A percentile compares a stretch with the other conserved stretches of the same genome.
phyloP scores from a whole-genome alignment of 2,797 vertebrate species.

The Hoplostethus mediterraneus region DNA sequence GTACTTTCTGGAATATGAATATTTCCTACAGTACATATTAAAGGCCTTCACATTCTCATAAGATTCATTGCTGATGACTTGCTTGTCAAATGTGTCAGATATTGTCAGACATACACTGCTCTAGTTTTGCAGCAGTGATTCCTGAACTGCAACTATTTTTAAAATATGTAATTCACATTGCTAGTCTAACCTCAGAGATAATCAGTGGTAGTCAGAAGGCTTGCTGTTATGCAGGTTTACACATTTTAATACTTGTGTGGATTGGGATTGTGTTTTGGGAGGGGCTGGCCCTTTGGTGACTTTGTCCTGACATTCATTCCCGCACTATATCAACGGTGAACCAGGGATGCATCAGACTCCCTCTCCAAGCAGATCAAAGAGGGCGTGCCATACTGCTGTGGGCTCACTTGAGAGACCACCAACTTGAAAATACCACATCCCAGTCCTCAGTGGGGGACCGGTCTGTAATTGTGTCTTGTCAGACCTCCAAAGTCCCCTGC shows the following conservation, averaged over 20 bases:
- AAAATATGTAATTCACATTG: background rate
- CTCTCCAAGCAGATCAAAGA: slow-evolving; percentile 74
- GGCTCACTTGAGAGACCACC: slow-evolving; percentile 70
- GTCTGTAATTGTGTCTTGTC: slow-evolving; percentile 82
- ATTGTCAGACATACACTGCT: background rate
- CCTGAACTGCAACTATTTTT: background rate
- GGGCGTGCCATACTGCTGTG: slow-evolving; percentile 57
- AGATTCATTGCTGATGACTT: slow-evolving; percentile 2
- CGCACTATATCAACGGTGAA: slow-evolving; percentile 53
- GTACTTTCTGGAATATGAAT: slow-evolving; percentile 7
- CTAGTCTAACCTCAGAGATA: slow-evolving; percentile 9
- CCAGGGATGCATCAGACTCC: slow-evolving; percentile 49
- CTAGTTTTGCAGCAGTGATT: background rate
- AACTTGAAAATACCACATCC: slow-evolving; percentile 80
- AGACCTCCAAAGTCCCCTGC: slow-evolving; percentile 77
- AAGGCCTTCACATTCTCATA: slow-evolving; percentile 4
- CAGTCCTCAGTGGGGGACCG: slow-evolving; percentile 63
- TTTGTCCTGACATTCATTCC: slow-evolving; percentile 72
- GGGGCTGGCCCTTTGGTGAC: slow-evolving; percentile 54
- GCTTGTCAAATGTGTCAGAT: slow-evolving; percentile 1
- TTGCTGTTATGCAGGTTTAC: slow-evolving; percentile 38
- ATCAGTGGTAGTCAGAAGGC: slow-evolving; percentile 16
- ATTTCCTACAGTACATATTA: slow-evolving; percentile 16
- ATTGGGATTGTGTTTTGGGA: slow-evolving; percentile 18
- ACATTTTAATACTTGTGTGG: slow-evolving; percentile 33